Percentiles rank a stretch among this genome's conserved stretches.
These are phyloP conservation scores for Aeoliscus strigatus DNA, from an alignment of 2,797 vertebrate species.

Conservation along the genomic window DNA sequence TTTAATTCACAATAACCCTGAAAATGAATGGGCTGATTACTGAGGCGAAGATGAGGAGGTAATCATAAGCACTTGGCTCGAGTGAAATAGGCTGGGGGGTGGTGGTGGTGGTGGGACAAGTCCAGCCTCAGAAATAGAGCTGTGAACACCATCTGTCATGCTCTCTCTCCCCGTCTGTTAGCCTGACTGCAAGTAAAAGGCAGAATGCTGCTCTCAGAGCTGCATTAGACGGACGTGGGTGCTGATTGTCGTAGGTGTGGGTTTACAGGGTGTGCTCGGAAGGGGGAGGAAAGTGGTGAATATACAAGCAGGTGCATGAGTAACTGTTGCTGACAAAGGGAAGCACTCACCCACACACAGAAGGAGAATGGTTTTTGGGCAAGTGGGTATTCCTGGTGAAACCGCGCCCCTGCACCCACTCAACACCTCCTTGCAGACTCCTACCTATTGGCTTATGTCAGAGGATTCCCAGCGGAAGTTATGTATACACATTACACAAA, in stretches of 20 bases:
- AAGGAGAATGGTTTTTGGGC: conserved; percentile 71
- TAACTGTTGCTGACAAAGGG: conserved; percentile 77
- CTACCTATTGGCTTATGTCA: conserved; percentile 66
- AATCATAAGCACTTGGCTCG: conserved; percentile 73
- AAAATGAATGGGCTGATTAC: conserved; percentile 75
- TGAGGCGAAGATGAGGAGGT: conserved; percentile 68
- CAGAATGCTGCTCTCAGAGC: conserved; percentile 70
- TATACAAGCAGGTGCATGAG: conserved; percentile 70
- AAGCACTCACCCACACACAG: conserved; percentile 75
- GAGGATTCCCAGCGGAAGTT: conserved; percentile 67
- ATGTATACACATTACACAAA: conserved; percentile 53
- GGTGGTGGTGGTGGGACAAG: conserved; percentile 75
- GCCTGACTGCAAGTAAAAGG: conserved; percentile 74
- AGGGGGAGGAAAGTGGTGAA: conserved; percentile 55
- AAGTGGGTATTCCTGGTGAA: conserved; percentile 76
- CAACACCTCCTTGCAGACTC: conserved; percentile 62
- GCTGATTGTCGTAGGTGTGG: conserved; percentile 77
- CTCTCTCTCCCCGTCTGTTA: conserved; percentile 82
- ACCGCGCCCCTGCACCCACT: conserved; percentile 61
- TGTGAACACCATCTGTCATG: conserved; percentile 85
- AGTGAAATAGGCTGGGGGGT: conserved; percentile 61
- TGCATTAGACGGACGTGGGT: conserved; percentile 75
- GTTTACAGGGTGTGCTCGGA: conserved; percentile 64
- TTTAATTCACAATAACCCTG: conserved; percentile 74
- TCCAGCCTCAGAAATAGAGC: conserved; percentile 86